Conservation (phyloP, 2,888 invertebrate genomes). For the Drosophila nr. medialis region DNA sequence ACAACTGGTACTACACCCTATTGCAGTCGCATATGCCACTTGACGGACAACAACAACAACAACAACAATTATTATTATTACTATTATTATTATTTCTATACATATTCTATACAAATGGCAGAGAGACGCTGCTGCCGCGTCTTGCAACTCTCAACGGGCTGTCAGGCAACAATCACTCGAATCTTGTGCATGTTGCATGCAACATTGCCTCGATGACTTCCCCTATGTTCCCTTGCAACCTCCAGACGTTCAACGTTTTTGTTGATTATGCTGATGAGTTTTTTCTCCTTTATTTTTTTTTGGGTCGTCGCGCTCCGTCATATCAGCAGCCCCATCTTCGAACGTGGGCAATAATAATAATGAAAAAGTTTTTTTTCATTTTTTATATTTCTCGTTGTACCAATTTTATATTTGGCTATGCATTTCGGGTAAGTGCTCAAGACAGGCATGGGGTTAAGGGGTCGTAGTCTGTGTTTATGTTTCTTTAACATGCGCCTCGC, state of each 20-base stretch:
- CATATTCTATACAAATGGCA: conserved; percentile 19
- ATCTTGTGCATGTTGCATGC: conserved; percentile 76
- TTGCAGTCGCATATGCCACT: conserved; percentile 44
- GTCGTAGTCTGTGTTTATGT: conserved; percentile 68
- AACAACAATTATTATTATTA: conserved; percentile 38
- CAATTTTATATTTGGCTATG: conserved; percentile 39
- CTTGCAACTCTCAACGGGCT: conserved; percentile 56
- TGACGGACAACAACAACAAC: conserved; percentile 57
- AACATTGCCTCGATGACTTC: conserved; percentile 49
- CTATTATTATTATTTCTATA: conserved; percentile 30
- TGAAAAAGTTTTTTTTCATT: conserved; percentile 58
- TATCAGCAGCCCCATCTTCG: conserved; percentile 70
- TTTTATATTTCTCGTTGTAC: neutral
- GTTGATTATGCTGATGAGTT: conserved; percentile 79
- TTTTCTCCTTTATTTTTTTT: conserved; percentile 23
- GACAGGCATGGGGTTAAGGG: conserved; percentile 47
- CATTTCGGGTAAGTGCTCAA: conserved; percentile 51
- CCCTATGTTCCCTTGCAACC: conserved; percentile 1
- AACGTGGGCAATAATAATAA: conserved; percentile 76
- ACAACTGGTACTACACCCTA: conserved; percentile 13
- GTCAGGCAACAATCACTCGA: conserved; percentile 66
- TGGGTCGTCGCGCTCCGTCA: conserved; percentile 49
- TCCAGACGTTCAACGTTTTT: conserved; percentile 10
- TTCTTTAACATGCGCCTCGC: conserved; percentile 57
- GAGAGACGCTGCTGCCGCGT: neutral